phyloP scores from a whole-genome alignment of 1,140 invertebrate genomes.

The Sycophila sp. region DNA sequence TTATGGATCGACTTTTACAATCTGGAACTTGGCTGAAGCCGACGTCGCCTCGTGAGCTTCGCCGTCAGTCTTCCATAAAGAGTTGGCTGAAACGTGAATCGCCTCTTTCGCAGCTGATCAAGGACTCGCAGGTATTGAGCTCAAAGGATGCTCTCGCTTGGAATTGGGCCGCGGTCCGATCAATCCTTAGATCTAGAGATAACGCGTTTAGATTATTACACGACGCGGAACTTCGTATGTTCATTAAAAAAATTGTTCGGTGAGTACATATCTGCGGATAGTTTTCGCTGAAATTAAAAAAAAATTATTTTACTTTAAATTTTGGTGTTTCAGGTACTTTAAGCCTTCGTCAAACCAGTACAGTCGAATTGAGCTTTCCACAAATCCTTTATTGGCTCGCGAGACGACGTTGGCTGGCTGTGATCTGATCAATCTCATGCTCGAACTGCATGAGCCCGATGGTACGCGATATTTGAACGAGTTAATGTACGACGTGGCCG shows the following conservation, averaged over 20 bases:
- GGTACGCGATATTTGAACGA: constrained; percentile 77
- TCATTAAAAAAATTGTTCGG: constrained; percentile 79
- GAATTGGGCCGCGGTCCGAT: constrained; percentile 74
- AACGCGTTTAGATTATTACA: constrained; percentile 51
- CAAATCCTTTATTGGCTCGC: constrained; percentile 65
- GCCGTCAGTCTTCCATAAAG: constrained; percentile 46
- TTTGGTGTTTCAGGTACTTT: constrained; percentile 77
- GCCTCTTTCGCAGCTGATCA: constrained; percentile 62
- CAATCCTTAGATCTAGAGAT: constrained; percentile 65
- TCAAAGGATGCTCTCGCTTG: constrained; percentile 69
- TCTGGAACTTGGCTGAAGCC: constrained; percentile 58
- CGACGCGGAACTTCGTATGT: constrained; percentile 81
- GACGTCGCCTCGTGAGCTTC: constrained; percentile 50
- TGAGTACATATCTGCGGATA: neutral
- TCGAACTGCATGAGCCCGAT: constrained; percentile 67
- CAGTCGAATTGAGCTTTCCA: constrained; percentile 75
- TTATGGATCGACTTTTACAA: constrained; percentile 83
- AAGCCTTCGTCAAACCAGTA: constrained; percentile 89
- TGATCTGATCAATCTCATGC: constrained; percentile 81
- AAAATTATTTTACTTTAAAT: neutral
- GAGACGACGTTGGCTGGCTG: constrained; percentile 78
- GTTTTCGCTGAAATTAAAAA: neutral
- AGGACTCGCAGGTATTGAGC: constrained; percentile 71
- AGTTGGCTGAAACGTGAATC: constrained; percentile 60
- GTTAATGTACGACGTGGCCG: constrained; percentile 81